Evolutionary conservation across 1,140 invertebrate species (phyloP).

Genomic region (Gonatopus flavifemur): DNA sequence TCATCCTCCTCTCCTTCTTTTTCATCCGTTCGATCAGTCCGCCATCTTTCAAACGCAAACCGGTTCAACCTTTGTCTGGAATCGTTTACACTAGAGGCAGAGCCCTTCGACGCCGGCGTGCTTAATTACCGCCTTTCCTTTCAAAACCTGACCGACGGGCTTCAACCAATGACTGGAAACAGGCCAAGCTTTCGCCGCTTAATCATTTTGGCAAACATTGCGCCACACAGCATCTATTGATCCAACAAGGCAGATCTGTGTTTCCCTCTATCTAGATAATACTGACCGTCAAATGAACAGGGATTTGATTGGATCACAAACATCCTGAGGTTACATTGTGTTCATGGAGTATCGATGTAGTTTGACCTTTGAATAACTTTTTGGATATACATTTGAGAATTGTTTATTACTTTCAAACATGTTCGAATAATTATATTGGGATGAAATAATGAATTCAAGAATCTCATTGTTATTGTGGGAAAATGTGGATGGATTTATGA

Average conservation of each 20-base stretch:
- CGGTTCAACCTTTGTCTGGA: constrained; percentile 23
- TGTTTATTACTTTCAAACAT: too few relatives aligned
- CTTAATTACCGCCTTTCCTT: constrained; percentile 39
- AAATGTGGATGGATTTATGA: too few relatives aligned
- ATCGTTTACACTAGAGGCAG: constrained; percentile 20
- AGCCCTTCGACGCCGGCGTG: constrained; percentile 22
- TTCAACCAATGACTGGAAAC: constrained; percentile 22
- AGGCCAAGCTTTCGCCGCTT: constrained; percentile 18
- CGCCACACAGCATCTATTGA: constrained; percentile 14
- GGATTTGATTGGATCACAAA: too few relatives aligned
- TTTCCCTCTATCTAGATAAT: too few relatives aligned
- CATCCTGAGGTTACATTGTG: too few relatives aligned
- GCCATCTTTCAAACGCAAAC: background rate
- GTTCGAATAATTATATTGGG: too few relatives aligned
- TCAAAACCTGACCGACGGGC: constrained; percentile 18
- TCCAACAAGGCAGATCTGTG: constrained; percentile 19
- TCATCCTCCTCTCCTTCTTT: background rate
- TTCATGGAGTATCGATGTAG: too few relatives aligned
- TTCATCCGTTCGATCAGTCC: constrained; percentile 9
- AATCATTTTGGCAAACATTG: constrained; percentile 35
- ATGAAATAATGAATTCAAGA: too few relatives aligned
- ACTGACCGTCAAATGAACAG: too few relatives aligned
- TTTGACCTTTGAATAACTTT: too few relatives aligned
- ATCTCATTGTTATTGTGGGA: too few relatives aligned
- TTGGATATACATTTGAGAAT: too few relatives aligned